Percentiles rank a stretch among this genome's conserved stretches.
These are phyloP conservation scores for Drosophila tsacasi DNA, from an alignment of 1,140 invertebrate genomes.

Conservation along the genomic window DNA sequence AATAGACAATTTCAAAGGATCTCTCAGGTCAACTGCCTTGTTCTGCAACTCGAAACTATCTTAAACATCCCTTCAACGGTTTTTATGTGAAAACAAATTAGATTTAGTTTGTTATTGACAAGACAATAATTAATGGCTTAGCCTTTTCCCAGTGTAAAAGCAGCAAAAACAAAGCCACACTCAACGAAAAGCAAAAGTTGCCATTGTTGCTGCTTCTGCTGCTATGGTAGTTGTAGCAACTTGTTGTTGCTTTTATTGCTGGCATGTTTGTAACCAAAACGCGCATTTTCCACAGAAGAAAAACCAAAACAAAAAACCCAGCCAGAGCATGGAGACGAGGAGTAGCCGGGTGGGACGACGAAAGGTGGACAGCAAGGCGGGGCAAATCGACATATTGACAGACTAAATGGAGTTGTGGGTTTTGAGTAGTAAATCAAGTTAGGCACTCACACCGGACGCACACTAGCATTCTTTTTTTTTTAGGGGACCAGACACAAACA, in stretches of 20 bases:
- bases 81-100: no score
- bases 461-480: conserved; percentile 18
- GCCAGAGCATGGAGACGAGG: neutral
- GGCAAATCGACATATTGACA: conserved; percentile 84
- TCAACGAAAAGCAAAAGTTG: conserved; percentile 66
- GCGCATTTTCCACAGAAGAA: conserved; percentile 69
- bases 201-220: conserved; percentile 17
- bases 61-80: no score
- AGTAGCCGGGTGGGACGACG: conserved; percentile 18
- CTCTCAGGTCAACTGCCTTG: neutral
- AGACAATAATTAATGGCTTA: no score
- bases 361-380: conserved; percentile 64
- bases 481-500: conserved; percentile 21
- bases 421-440: conserved; percentile 84
- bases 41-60: neutral
- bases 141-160: conserved; percentile 5
- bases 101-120: no score
- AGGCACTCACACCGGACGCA: conserved; percentile 62
- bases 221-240: conserved; percentile 32
- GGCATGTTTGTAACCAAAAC: conserved; percentile 72
- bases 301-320: conserved; percentile 25
- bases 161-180: conserved; percentile 38
- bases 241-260: conserved; percentile 49
- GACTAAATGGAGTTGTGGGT: conserved; percentile 84
- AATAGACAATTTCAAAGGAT: neutral